These are phyloP conservation scores for Sisyra nigra DNA, from an alignment of 2,888 invertebrate species.

Conservation along the genomic window DNA sequence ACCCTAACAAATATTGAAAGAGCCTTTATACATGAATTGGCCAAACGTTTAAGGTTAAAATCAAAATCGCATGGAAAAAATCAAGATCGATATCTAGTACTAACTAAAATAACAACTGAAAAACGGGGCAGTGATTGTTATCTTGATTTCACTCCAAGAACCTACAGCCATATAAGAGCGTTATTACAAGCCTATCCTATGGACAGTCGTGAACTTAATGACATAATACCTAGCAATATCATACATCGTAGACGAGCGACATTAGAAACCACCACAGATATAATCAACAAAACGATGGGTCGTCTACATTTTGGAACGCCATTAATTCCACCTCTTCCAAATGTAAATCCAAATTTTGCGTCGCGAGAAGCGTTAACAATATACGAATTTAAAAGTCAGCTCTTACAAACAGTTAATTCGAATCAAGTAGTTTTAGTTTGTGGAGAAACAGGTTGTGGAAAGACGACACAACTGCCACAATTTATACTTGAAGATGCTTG, in stretches of 20 bases:
- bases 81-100: slow-evolving; percentile 17
- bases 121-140: background rate
- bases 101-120: slow-evolving; percentile 12
- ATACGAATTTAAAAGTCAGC: slow-evolving; percentile 42
- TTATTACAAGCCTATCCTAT: slow-evolving; percentile 2
- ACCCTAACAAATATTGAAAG: slow-evolving; percentile 62
- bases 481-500: slow-evolving; percentile 67
- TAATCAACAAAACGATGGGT: slow-evolving; percentile 5
- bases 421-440: slow-evolving; percentile 57
- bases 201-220: background rate
- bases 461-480: slow-evolving; percentile 93
- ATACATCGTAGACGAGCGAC: no score
- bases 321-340: slow-evolving; percentile 25
- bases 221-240: background rate
- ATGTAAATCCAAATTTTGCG: slow-evolving; percentile 35
- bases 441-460: slow-evolving; percentile 85
- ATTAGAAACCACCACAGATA: no score
- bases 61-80: slow-evolving; percentile 70
- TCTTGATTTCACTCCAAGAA: slow-evolving; percentile 1
- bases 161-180: background rate
- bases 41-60: slow-evolving; percentile 49
- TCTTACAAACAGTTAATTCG: slow-evolving; percentile 45
- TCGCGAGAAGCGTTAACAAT: slow-evolving; percentile 55
- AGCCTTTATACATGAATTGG: slow-evolving; percentile 61
- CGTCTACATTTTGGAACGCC: slow-evolving; percentile 15